Conservation (phyloP, 2,888 invertebrate species). For the Eupithecia vulgata region DNA sequence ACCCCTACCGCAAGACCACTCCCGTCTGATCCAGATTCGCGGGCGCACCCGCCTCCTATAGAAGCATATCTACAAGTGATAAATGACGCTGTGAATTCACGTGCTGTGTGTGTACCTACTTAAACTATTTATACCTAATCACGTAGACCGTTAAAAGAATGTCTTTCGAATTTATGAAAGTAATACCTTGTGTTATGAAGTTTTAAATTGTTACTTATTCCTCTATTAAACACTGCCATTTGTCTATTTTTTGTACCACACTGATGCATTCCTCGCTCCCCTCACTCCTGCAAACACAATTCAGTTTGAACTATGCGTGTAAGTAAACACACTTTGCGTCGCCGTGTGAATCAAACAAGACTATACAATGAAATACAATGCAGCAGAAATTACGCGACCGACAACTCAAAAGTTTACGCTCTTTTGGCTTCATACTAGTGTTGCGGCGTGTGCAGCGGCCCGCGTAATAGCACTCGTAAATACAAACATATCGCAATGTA, state of each 20-base stretch:
- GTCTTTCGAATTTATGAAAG: conserved; percentile 79
- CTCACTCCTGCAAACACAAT: too few relatives aligned
- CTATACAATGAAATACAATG: too few relatives aligned
- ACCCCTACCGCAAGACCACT: conserved; percentile 84
- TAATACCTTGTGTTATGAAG: conserved; percentile 70
- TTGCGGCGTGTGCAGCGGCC: too few relatives aligned
- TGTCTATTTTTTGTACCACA: conserved; percentile 58
- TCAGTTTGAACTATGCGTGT: too few relatives aligned
- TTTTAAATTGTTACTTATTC: conserved; percentile 79
- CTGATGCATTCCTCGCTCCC: too few relatives aligned
- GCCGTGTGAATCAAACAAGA: too few relatives aligned
- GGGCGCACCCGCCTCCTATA: conserved; percentile 59
- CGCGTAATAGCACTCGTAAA: too few relatives aligned
- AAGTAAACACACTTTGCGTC: too few relatives aligned
- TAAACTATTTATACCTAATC: conserved; percentile 46
- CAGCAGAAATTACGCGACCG: too few relatives aligned
- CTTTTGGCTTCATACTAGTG: too few relatives aligned
- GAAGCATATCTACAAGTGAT: conserved; percentile 82
- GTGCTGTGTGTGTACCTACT: conserved; percentile 61
- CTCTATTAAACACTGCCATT: conserved; percentile 82
- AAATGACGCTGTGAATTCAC: conserved; percentile 66
- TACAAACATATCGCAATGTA: too few relatives aligned
- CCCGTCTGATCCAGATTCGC: conserved; percentile 79
- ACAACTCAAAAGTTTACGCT: too few relatives aligned
- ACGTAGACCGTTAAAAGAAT: conserved; percentile 59